Conservation (phyloP, 2,797 vertebrate species). For the Bradypus variegatus region DNA sequence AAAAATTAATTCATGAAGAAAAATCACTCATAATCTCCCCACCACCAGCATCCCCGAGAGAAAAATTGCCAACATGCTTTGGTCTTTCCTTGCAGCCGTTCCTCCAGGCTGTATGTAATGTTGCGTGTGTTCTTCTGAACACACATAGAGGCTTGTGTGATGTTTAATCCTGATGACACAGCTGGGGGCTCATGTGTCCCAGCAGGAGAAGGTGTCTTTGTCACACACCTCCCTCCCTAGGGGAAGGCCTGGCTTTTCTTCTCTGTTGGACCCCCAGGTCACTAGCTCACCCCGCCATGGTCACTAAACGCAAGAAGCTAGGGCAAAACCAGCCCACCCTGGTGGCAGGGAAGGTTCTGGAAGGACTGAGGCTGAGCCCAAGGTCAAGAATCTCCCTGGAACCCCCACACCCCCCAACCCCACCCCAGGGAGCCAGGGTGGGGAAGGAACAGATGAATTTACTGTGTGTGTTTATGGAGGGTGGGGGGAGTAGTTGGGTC, state of each 20-base stretch:
- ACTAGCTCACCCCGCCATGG: background rate
- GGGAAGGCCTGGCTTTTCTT: background rate
- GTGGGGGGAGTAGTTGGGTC: background rate
- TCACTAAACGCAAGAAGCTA: no score
- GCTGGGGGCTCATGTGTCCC: background rate
- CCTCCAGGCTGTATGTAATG: background rate
- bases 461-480: background rate
- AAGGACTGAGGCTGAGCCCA: background rate
- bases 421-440: background rate
- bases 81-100: background rate
- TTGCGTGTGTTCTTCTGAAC: background rate
- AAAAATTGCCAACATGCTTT: background rate
- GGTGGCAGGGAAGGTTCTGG: background rate
- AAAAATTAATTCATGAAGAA: background rate
- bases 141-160: accelerated
- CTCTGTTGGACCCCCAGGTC: background rate
- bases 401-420: background rate
- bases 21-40: background rate
- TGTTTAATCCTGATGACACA: background rate
- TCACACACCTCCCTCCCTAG: background rate
- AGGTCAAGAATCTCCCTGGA: background rate
- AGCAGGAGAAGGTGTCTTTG: background rate
- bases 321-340: background rate
- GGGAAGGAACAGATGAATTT: background rate
- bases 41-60: background rate